These are phyloP conservation scores for Xestia sexstrigata DNA, from an alignment of 2,888 invertebrate genomes.

Conservation along the genomic window DNA sequence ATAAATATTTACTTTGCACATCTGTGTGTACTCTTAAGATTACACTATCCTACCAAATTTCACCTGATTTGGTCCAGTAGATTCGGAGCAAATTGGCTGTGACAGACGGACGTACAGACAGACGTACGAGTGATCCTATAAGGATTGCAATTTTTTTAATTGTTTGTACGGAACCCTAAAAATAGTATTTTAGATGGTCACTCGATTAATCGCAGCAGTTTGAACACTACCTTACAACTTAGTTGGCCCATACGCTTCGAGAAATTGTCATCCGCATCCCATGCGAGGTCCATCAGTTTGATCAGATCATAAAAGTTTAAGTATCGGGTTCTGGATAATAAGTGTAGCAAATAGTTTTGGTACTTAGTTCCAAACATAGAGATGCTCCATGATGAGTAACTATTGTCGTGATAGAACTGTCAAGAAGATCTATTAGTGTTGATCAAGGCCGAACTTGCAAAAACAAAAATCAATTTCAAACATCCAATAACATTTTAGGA, in stretches of 20 bases:
- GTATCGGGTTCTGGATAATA: background rate
- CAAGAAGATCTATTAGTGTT: background rate
- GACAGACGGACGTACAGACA: too few species aligned
- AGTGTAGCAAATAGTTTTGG: background rate
- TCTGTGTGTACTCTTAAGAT: too few species aligned
- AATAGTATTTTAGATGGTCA: background rate
- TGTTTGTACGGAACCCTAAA: too few species aligned
- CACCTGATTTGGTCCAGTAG: too few species aligned
- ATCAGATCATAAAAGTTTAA: background rate
- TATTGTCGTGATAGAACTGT: background rate
- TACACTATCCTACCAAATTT: too few species aligned
- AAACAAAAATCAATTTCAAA: too few species aligned
- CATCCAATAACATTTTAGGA: background rate
- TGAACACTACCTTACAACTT: background rate
- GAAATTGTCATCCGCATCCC: background rate
- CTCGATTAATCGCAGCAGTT: background rate
- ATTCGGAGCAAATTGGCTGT: too few species aligned
- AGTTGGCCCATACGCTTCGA: background rate
- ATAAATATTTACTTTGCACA: background rate
- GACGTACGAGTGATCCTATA: too few species aligned
- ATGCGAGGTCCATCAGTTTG: background rate
- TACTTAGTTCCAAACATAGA: background rate
- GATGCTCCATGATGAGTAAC: background rate
- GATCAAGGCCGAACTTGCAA: background rate
- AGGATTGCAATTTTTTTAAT: too few species aligned